Evolutionary conservation across 2,113 vertebrate genomes (phyloP).

Genomic region (Xenus cinereus): DNA sequence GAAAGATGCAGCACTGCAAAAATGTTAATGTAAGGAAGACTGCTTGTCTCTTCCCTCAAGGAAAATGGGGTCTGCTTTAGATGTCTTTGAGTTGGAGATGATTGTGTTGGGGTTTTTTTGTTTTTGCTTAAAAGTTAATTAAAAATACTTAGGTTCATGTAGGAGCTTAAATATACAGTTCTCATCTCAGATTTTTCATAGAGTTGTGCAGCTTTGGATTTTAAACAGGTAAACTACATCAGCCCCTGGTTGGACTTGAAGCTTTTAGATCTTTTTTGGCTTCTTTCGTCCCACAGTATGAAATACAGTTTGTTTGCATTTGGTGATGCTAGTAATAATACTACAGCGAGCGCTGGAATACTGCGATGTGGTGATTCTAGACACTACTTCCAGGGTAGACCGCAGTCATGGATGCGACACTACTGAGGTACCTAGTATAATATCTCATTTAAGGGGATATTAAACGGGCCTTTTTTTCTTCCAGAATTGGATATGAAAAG

Average conservation of each 20-base stretch:
- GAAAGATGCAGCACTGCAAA: not conserved
- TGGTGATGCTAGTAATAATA: not conserved
- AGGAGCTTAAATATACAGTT: not conserved
- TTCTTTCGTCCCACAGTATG: not conserved
- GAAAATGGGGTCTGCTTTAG: not conserved
- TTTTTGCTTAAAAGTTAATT: not conserved
- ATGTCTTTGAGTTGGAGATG: not conserved
- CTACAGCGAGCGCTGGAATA: not conserved
- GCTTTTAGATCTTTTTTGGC: not conserved
- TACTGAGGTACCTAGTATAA: not conserved
- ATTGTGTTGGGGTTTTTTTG: not conserved
- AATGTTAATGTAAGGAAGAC: not conserved
- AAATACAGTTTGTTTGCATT: not conserved
- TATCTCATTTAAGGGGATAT: not conserved
- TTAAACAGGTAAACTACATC: not conserved
- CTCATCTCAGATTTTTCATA: not conserved
- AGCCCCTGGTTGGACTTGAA: not conserved
- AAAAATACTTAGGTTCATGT: not conserved
- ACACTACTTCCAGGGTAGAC: not conserved
- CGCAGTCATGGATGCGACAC: not conserved
- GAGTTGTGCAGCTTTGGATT: not conserved
- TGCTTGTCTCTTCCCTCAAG: not conserved
- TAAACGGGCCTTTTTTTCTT: not conserved
- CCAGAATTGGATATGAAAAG: not conserved
- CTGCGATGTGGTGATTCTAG: not conserved